These are phyloP conservation scores for Periophthalmus magnuspinnatus DNA, from an alignment of 2,797 vertebrate genomes.

Conservation along the genomic window DNA sequence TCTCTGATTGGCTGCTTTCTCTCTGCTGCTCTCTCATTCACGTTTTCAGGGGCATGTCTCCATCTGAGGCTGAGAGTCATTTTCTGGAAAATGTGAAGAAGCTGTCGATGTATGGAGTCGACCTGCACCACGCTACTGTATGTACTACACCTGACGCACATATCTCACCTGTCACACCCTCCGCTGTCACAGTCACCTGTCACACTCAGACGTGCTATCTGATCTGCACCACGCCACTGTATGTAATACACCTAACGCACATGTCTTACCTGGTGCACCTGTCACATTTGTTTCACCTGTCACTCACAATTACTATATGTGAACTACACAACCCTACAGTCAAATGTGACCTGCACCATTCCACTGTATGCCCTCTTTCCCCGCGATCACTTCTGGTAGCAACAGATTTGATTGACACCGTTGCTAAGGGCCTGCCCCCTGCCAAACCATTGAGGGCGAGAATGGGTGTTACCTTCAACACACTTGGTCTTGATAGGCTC, in stretches of 20 bases:
- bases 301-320: background rate
- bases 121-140: slow-evolving; percentile 97
- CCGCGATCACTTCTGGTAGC: too few species aligned
- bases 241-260: background rate
- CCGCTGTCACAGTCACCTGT: background rate
- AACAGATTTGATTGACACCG: too few species aligned
- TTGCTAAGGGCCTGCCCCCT: too few species aligned
- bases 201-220: background rate
- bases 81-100: slow-evolving; percentile 98
- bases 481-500: too few species aligned
- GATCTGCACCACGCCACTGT: background rate
- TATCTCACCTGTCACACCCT: too few species aligned
- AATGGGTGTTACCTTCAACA: too few species aligned
- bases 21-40: too few species aligned
- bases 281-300: background rate
- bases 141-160: background rate
- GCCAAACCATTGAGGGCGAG: too few species aligned
- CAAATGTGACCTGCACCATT: too few species aligned
- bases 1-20: too few species aligned
- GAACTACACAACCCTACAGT: too few species aligned
- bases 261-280: background rate
- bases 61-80: slow-evolving; percentile 94
- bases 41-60: slow-evolving; percentile 87
- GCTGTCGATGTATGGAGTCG: slow-evolving; percentile 96
- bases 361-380: too few species aligned